Percentiles rank a stretch among this genome's conserved stretches.
Conservation (phyloP, 1,140 invertebrate species). For the Sminthurides bifidus region DNA sequence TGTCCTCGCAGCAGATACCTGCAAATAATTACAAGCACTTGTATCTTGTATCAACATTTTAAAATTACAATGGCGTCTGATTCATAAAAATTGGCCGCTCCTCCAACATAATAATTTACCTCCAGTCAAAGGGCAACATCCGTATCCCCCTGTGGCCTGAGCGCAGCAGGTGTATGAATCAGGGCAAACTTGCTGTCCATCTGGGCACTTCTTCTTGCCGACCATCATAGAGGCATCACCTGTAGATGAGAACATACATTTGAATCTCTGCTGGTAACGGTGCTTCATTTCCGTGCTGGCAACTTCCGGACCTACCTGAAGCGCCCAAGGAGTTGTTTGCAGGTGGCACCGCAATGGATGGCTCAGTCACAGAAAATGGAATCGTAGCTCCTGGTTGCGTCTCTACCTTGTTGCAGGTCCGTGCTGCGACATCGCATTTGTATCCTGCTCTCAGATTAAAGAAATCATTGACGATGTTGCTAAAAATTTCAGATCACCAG, state of each 20-base stretch:
- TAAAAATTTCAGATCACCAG: too few species aligned
- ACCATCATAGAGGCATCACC: neutral
- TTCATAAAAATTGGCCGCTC: too few species aligned
- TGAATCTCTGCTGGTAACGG: neutral
- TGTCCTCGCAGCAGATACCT: conserved; percentile 2
- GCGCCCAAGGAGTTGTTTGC: neutral
- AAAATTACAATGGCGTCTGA: too few species aligned
- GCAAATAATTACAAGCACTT: neutral
- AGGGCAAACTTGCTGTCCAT: neutral
- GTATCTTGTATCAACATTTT: neutral
- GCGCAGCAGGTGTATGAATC: conserved; percentile 3
- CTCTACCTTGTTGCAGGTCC: neutral
- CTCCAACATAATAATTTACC: too few species aligned
- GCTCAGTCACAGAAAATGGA: neutral
- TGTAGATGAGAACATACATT: neutral
- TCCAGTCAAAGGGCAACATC: conserved; percentile 1
- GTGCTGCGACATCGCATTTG: neutral
- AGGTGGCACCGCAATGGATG: neutral
- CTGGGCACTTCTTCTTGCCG: conserved; percentile 3
- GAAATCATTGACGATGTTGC: neutral
- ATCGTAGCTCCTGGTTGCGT: neutral
- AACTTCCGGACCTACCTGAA: too few species aligned
- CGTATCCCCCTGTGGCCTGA: neutral
- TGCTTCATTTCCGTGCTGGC: neutral
- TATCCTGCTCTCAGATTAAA: neutral